phyloP scores from a whole-genome alignment of 2,888 invertebrate genomes.

The Nephrotoma appendiculata region DNA sequence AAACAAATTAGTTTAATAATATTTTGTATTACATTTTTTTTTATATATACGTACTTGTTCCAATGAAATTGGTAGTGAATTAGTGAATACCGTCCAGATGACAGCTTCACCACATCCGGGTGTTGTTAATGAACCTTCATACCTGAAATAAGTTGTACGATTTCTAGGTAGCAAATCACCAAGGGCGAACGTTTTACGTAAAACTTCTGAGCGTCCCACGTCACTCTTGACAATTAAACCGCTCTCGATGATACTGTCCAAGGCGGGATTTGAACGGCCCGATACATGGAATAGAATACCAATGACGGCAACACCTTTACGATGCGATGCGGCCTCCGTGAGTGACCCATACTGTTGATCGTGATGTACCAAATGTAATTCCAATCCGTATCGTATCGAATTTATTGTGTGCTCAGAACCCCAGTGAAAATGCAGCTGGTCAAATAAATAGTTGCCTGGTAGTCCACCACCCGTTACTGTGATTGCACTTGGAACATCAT shows the following conservation, averaged over 20 bases:
- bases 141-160: slow-evolving; percentile 40
- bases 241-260: slow-evolving; percentile 17
- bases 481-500: slow-evolving; percentile 7
- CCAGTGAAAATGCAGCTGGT: slow-evolving; percentile 76
- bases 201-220: slow-evolving; percentile 17
- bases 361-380: slow-evolving; percentile 54
- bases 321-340: slow-evolving; percentile 34
- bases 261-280: slow-evolving; percentile 9
- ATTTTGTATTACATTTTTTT: not conserved
- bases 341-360: slow-evolving; percentile 35
- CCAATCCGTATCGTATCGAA: slow-evolving; percentile 36
- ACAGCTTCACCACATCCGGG: slow-evolving; percentile 58
- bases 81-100: slow-evolving; percentile 52
- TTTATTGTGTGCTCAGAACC: slow-evolving; percentile 68
- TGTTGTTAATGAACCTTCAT: slow-evolving; percentile 60
- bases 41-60: slow-evolving; percentile 28
- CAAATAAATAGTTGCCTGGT: slow-evolving; percentile 41
- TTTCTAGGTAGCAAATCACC: slow-evolving; percentile 39
- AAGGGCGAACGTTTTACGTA: slow-evolving; percentile 13
- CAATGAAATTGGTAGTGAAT: slow-evolving; percentile 37
- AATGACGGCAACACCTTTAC: slow-evolving; percentile 46
- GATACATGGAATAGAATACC: slow-evolving; percentile 42
- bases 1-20: slow-evolving; percentile 8
- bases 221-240: slow-evolving; percentile 20
- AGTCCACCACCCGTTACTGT: slow-evolving; percentile 42